These are phyloP conservation scores for Diorhabda sublineata DNA, from an alignment of 1,140 invertebrate species.

Conservation along the genomic window DNA sequence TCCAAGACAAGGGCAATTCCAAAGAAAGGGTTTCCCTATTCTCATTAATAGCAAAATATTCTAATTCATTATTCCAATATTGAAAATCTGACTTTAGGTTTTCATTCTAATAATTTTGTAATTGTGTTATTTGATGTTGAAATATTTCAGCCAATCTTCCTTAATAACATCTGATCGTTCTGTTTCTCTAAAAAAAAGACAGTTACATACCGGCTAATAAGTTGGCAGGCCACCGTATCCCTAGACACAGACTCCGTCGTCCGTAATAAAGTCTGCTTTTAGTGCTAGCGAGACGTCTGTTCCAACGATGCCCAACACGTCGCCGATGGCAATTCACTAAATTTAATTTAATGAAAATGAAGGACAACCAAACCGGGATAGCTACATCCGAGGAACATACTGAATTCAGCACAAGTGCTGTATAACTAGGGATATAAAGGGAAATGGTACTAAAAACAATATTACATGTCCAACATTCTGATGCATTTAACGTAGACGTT, in stretches of 20 bases:
- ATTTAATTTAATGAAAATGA: slow-evolving; percentile 21
- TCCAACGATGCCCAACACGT: slow-evolving; percentile 23
- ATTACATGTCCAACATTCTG: neutral
- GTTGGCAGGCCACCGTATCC: neutral
- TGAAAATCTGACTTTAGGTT: no score
- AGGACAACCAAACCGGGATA: slow-evolving; percentile 11
- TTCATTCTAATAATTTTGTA: no score
- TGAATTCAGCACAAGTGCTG: slow-evolving; percentile 1
- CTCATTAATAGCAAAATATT: no score
- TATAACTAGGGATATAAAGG: slow-evolving; percentile 2
- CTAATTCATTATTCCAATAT: no score
- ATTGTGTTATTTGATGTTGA: no score
- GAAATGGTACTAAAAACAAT: slow-evolving; percentile 2
- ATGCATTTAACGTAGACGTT: neutral
- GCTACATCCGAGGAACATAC: neutral
- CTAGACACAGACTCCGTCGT: neutral
- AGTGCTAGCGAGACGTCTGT: slow-evolving; percentile 23
- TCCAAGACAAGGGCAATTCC: no score
- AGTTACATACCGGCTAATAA: neutral
- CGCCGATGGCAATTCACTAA: slow-evolving; percentile 23
- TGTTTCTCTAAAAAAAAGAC: no score
- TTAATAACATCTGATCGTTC: no score
- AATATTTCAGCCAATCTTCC: no score
- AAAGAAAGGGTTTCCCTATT: no score
- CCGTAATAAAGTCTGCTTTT: slow-evolving; percentile 26